A percentile compares a stretch with the other conserved stretches of the same genome.
Conservation (phyloP, 2,797 vertebrate genomes). For the Diglossa cyanea region DNA sequence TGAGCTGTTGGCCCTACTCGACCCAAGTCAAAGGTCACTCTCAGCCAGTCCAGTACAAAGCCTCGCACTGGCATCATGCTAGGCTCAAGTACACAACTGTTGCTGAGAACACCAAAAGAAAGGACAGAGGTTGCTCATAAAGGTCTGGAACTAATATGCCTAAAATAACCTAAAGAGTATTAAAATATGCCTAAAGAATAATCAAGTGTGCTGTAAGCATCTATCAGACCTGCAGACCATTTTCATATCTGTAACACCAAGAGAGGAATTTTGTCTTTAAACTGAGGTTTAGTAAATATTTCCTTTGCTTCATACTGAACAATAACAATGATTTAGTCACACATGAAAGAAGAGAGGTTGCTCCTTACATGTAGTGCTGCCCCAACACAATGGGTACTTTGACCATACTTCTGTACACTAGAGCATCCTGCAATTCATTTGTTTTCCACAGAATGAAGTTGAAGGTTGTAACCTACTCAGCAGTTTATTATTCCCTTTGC, state of each 20-base stretch:
- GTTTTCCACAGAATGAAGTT: not conserved
- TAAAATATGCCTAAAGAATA: not conserved
- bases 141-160: not conserved
- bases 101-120: not conserved
- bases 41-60: not conserved
- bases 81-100: not conserved
- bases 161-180: not conserved
- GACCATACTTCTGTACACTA: not conserved
- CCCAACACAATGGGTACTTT: rapidly evolving
- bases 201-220: not conserved
- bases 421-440: not conserved
- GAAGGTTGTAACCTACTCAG: not conserved
- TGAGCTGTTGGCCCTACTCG: not conserved
- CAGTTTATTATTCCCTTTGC: not conserved
- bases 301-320: not conserved
- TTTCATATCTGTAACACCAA: not conserved
- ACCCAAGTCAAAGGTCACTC: not conserved
- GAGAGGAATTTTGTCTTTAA: not conserved
- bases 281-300: not conserved
- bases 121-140: not conserved
- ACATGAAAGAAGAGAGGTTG: not conserved
- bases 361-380: not conserved
- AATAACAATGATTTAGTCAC: not conserved
- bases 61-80: not conserved
- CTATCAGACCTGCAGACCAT: not conserved